Conservation (phyloP, 2,888 invertebrate species). For the Drymonia ruficornis region DNA sequence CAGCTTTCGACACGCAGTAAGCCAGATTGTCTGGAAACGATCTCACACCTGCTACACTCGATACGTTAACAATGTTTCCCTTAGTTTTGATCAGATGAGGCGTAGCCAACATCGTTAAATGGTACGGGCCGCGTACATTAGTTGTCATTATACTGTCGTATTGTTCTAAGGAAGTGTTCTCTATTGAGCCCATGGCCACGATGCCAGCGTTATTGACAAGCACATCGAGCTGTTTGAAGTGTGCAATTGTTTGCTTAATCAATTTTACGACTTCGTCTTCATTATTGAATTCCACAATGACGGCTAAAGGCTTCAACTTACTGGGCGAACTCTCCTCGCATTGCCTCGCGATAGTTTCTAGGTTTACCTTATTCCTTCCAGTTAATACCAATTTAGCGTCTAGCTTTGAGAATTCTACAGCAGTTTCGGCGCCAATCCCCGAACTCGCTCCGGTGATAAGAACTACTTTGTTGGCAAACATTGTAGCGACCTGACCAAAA, state of each 20-base stretch:
- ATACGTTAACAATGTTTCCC: slow-evolving; percentile 95
- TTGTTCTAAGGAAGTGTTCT: slow-evolving; percentile 90
- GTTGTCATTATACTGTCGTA: slow-evolving; percentile 93
- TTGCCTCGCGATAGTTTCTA: slow-evolving; percentile 83
- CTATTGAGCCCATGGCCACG: slow-evolving; percentile 89
- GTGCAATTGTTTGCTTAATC: slow-evolving; percentile 86
- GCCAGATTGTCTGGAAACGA: slow-evolving; percentile 92
- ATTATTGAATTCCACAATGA: slow-evolving; percentile 86
- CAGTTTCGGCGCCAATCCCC: slow-evolving; percentile 88
- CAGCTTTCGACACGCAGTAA: slow-evolving; percentile 94
- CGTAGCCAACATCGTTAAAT: slow-evolving; percentile 91
- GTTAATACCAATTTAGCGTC: slow-evolving; percentile 85
- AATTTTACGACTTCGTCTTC: slow-evolving; percentile 86
- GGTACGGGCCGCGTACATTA: slow-evolving; percentile 90
- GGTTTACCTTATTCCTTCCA: slow-evolving; percentile 87
- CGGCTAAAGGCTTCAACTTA: slow-evolving; percentile 69
- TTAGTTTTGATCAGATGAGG: slow-evolving; percentile 90
- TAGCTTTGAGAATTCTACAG: slow-evolving; percentile 85
- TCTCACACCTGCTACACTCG: slow-evolving; percentile 93
- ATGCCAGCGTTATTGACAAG: slow-evolving; percentile 94
- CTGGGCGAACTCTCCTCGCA: slow-evolving; percentile 66
- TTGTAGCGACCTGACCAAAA: slow-evolving; percentile 26
- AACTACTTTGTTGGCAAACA: slow-evolving; percentile 82
- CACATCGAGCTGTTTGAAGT: slow-evolving; percentile 88
- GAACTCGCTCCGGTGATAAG: slow-evolving; percentile 87